Evolutionary conservation across 2,797 vertebrate genomes (phyloP), one percentile per base, ranked within the genome.

Genomic region (Rallus crepitans): DNA sequence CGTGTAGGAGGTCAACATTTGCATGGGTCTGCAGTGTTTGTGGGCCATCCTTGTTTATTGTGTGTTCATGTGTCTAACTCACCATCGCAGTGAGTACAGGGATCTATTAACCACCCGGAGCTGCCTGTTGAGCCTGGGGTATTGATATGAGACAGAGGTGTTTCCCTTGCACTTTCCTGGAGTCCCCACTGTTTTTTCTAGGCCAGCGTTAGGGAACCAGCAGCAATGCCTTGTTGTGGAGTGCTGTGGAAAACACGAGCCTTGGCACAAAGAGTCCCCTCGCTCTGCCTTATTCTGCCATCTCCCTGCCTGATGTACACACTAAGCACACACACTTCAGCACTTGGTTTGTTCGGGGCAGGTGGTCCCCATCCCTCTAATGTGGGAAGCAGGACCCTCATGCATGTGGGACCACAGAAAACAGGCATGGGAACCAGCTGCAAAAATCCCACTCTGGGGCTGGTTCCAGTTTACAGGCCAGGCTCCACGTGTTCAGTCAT

Each of bases 41-140:
- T 9, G 59, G 90, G 50, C 50, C 47, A 33, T 12, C 9, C 20
- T 52, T n/a, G n/a, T 17, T 75, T 65, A 2, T 4, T 24, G 42
- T 3, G 13, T 15, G 33, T 25, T 6, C 0, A 15, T 8, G 24
- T 12, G 42, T 68, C 65, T 25, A 45, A 33, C 8, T 30, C 30
- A 11, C 7, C 1, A 2, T 7, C 6, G 5, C n/a, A 9, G n/a
- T 1, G 24, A 71, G 27, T 3, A 17, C 13, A 25, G 28, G 50
- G 68, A 27, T 76, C 72, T 72, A 45, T 50, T 7, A 28, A 60
- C 42, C 42, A 8, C 24, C 48, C 27, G 0, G 2, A 60, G 52
- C 27, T 64, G 57, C 61, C 42, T 0, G 0, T 7, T 24, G 53
- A 47, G 47, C 13, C 28, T 0, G 0, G 31, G 18, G 21, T 30